phyloP scores from a whole-genome alignment of 2,797 vertebrate species.

The Pseudomugil gertrudae region DNA sequence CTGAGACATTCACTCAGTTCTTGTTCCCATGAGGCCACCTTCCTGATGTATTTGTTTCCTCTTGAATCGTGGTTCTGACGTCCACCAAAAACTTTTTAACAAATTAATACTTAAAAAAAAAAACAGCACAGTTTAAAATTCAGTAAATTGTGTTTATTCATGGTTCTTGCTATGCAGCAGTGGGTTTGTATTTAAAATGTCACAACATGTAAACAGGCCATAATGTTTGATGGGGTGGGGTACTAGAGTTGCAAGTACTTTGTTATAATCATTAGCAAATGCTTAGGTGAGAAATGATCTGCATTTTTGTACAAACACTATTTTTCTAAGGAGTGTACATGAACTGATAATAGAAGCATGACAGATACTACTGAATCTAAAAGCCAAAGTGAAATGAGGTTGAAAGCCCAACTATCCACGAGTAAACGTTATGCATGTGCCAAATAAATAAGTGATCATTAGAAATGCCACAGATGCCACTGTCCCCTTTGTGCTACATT shows the following conservation, averaged over 20 bases:
- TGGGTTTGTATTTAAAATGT: slow-evolving; percentile 59
- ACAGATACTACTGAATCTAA: slow-evolving; percentile 36
- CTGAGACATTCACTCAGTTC: background rate
- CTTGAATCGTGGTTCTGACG: background rate
- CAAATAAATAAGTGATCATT: slow-evolving; percentile 69
- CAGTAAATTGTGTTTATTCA: slow-evolving; percentile 73
- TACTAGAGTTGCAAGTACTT: slow-evolving; percentile 59
- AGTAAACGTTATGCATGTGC: slow-evolving; percentile 48
- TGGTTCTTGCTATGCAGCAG: slow-evolving; percentile 57
- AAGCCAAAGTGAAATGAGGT: slow-evolving; percentile 28
- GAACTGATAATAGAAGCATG: slow-evolving; percentile 38
- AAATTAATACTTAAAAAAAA: background rate
- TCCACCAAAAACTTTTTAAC: background rate
- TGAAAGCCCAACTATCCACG: slow-evolving; percentile 22
- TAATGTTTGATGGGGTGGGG: slow-evolving; percentile 56
- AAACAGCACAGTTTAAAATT: slow-evolving; percentile 29
- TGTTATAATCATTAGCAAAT: slow-evolving; percentile 46
- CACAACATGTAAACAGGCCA: slow-evolving; percentile 73
- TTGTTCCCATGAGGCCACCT: background rate
- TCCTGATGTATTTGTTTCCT: background rate
- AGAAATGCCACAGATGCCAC: slow-evolving; percentile 56
- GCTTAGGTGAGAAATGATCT: slow-evolving; percentile 26
- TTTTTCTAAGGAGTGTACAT: slow-evolving; percentile 21
- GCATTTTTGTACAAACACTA: slow-evolving; percentile 39
- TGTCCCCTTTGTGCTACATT: slow-evolving; percentile 75